Evolutionary conservation across 1,140 invertebrate genomes (phyloP), one percentile per base, ranked within the genome.

Genomic region (Meteorus sp.): DNA sequence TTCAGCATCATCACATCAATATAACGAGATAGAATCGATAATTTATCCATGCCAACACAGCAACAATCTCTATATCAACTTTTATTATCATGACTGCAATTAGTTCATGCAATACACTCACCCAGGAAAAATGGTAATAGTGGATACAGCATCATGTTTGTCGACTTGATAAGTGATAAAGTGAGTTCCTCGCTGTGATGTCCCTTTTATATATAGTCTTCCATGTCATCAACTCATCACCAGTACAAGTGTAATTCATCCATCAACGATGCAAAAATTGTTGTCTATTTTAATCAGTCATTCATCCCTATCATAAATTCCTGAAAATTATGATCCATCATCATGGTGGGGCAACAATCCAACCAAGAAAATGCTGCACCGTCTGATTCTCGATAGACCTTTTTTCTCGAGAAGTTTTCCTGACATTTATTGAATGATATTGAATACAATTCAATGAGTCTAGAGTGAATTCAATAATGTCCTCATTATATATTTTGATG

Each of bases 61-160:
- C n/a, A n/a, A n/a, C n/a, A n/a, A n/a, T n/a, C n/a, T n/a, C n/a
- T n/a, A n/a, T 29, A 20, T 44, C 7, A 43, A 44, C 17, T 19
- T n/a, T 11, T n/a, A 13, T 60, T 39, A 31, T 35, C 27, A n/a
- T 52, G 9, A 19, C 13, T 29, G 17, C 9, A 13, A 54, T 23
- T 23, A 3, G 41, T 54, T 19, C 2, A 33, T 33, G 43, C 15
- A 15, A 22, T 35, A 20, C 51, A 63, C 67, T 58, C 53, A 71
- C 66, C 68, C 54, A 71, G 59, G 55, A 70, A 19, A 56, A 54
- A 64, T 35, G 57, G 11, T 51, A 68, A 13, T 45, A 60, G 22
- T 33, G 44, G 44, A 15, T 51, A 60, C 25, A 43, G 19, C 51
- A 60, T 50, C 59, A 55, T 56, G 52, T 13, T 60, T 44, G 4